Evolutionary conservation across 2,888 invertebrate genomes (phyloP), one percentile per base, ranked within the genome.

Genomic region (Archips xylosteana): DNA sequence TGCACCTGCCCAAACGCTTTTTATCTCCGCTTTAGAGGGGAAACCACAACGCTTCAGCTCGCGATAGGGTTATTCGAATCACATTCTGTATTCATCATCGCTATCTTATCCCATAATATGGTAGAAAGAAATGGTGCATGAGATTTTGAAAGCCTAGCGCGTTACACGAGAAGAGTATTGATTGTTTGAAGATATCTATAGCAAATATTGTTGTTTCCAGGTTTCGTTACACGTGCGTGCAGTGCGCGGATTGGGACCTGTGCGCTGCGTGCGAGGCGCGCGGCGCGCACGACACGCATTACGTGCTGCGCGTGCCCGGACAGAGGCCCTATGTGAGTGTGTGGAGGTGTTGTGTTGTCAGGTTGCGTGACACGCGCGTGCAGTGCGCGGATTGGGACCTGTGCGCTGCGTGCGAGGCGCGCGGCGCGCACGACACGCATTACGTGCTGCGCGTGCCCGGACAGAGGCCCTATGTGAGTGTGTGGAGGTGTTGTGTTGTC

Each of bases 201-300:
- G 4, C 39, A 39, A 39, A 6, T 3, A 34, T 34, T 59, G 34
- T 23, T 54, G n/a, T 51, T 45, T 42, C n/a, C 62, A 76, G 75
- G 15, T 76, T 68, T 65, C 76, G 76, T 12, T 76, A 76, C 75
- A 59, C 68, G 66, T 76, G 77, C 60, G 76, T 76, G 70, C 70
- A 76, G 71, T 76, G 76, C 71, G 13, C 32, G 32, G 67, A 76
- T 67, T 67, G 54, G 8, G 76, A 76, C 64, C 60, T 77, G 68
- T 77, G 77, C 71, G 67, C n/a, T 12, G 45, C 69, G 51, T 75
- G 77, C 67, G 77, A 72, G 64, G 51, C 51, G 32, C 23, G 42
- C 42, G 54, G 23, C 54, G n/a, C 62, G 62, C 70, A 70, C 54
- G 6, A 13, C 10, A 4, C 13, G 32, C 70, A 70, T n/a, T 57